phyloP scores from a whole-genome alignment of 2,888 invertebrate genomes.

The Caenorhabditis sp. region DNA sequence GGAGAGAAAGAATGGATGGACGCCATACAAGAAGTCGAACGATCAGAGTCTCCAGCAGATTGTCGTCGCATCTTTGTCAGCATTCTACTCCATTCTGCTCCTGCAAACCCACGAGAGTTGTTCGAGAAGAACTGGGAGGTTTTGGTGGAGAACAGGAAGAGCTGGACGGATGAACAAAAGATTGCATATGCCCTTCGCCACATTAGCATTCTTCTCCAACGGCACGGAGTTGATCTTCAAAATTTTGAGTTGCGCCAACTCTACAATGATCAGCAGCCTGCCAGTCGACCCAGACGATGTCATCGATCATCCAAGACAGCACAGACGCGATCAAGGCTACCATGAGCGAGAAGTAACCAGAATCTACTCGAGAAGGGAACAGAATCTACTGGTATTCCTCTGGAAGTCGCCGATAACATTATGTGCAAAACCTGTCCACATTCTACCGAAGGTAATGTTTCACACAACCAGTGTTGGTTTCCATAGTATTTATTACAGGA shows the following conservation, averaged over 20 bases:
- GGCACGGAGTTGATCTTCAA: not conserved
- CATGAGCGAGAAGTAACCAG: too few relatives aligned
- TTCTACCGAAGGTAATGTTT: too few relatives aligned
- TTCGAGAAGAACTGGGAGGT: not conserved
- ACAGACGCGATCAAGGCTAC: too few relatives aligned
- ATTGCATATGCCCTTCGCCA: not conserved
- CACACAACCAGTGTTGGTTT: too few relatives aligned
- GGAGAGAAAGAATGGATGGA: constrained; percentile 43
- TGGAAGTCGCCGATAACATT: too few relatives aligned
- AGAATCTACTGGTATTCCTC: too few relatives aligned
- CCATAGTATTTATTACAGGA: too few relatives aligned
- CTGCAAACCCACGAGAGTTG: constrained; percentile 5
- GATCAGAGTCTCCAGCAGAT: not conserved
- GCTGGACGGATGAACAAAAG: constrained; percentile 33
- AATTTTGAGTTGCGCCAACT: not conserved
- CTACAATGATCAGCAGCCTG: not conserved
- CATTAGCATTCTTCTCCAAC: too few relatives aligned
- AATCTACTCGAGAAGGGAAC: too few relatives aligned
- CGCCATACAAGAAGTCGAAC: constrained; percentile 11
- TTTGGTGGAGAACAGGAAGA: not conserved
- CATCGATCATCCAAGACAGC: too few relatives aligned
- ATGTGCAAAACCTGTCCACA: too few relatives aligned
- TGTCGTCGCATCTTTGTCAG: constrained; percentile 1
- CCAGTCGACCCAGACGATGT: not conserved
- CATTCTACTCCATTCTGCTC: constrained; percentile 3